Evolutionary conservation across 1,140 invertebrate species (phyloP).

Genomic region (Sycobia sp.): DNA sequence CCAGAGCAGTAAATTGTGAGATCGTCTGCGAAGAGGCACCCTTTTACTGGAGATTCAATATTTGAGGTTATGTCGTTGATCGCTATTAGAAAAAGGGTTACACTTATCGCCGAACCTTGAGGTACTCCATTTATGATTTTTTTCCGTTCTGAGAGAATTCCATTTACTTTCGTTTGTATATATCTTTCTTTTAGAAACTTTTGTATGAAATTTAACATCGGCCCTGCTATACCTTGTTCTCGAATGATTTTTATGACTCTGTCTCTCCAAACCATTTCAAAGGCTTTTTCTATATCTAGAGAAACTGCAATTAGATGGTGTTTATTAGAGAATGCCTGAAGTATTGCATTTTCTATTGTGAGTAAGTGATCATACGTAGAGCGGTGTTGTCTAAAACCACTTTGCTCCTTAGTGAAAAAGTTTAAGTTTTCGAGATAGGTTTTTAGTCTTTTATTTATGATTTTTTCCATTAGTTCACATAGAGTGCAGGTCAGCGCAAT

Average conservation of each 20-base stretch:
- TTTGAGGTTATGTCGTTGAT: neutral
- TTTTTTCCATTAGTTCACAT: neutral
- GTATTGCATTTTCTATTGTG: neutral
- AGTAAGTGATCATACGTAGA: neutral
- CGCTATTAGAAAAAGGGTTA: neutral
- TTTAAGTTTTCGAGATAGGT: neutral
- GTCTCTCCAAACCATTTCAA: conserved; percentile 33
- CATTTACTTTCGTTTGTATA: conserved; percentile 2
- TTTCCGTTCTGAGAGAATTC: neutral
- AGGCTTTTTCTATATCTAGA: conserved; percentile 43
- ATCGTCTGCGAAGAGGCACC: neutral
- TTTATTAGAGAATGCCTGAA: neutral
- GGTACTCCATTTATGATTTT: conserved; percentile 1
- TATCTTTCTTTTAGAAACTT: conserved; percentile 29
- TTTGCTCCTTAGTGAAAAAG: neutral
- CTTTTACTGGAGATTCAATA: neutral
- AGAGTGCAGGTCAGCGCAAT: neutral
- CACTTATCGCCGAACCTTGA: neutral
- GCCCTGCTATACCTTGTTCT: conserved; percentile 18
- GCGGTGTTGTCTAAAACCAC: neutral
- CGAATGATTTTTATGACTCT: conserved; percentile 10
- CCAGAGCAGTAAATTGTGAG: neutral
- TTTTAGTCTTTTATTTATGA: neutral
- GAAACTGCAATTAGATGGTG: conserved; percentile 22
- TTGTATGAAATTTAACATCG: conserved; percentile 10